These are phyloP conservation scores for Drosophila histrio DNA, from an alignment of 2,888 invertebrate genomes.

Conservation along the genomic window DNA sequence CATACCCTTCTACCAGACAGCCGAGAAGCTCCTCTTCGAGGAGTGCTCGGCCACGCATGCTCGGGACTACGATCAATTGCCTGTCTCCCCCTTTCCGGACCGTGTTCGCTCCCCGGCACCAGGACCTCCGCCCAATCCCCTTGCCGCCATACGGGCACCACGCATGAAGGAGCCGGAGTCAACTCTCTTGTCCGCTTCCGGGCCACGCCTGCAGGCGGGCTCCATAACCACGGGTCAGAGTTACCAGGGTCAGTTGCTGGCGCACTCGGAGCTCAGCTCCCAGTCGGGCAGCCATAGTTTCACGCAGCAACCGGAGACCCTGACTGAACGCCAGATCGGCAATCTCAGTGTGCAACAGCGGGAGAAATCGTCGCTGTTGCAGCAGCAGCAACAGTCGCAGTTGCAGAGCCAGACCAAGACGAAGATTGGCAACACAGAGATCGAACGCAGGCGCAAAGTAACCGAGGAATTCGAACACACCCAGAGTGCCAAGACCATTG, in stretches of 20 bases:
- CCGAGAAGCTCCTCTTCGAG: constrained; percentile 89
- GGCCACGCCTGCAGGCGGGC: constrained; percentile 80
- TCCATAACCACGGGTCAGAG: constrained; percentile 84
- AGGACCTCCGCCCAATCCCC: constrained; percentile 89
- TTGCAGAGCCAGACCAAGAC: constrained; percentile 84
- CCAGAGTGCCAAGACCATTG: constrained; percentile 87
- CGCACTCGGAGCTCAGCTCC: constrained; percentile 84
- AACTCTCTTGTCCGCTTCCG: constrained; percentile 50
- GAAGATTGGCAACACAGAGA: constrained; percentile 86
- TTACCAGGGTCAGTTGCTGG: constrained; percentile 82
- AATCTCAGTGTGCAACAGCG: constrained; percentile 85
- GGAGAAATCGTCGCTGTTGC: constrained; percentile 83
- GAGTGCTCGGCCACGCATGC: constrained; percentile 87
- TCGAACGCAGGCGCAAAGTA: constrained; percentile 87
- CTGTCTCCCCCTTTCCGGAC: constrained; percentile 88
- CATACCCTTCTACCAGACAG: constrained; percentile 90
- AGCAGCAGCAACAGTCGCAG: constrained; percentile 83
- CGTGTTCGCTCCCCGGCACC: constrained; percentile 89
- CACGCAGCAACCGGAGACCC: constrained; percentile 85
- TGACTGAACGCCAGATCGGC: constrained; percentile 85
- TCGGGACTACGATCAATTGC: constrained; percentile 87
- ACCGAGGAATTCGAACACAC: constrained; percentile 89
- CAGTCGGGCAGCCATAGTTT: constrained; percentile 84
- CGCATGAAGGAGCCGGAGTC: constrained; percentile 85
- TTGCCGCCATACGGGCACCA: constrained; percentile 87